Conservation (phyloP, 2,797 vertebrate species). For the Aythya fuligula region DNA sequence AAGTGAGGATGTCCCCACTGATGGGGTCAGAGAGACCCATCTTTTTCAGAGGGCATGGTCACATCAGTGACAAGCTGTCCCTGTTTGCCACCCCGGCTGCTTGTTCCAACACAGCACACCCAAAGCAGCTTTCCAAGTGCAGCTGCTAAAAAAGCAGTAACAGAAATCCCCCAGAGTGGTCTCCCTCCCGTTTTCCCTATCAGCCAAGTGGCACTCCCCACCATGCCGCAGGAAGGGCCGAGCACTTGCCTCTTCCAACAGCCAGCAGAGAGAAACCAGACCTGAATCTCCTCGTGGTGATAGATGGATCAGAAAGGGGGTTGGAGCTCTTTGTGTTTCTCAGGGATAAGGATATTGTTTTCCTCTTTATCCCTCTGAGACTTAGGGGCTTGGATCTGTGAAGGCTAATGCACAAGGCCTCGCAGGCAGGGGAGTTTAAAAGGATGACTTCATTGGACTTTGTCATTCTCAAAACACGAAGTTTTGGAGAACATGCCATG, state of each 20-base stretch:
- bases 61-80: no score
- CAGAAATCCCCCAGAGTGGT: background rate
- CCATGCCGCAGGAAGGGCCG: background rate
- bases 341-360: background rate
- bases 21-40: background rate
- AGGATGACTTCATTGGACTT: background rate
- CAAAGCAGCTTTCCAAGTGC: background rate
- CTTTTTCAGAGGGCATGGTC: fast-evolving
- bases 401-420: background rate
- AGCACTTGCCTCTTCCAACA: background rate
- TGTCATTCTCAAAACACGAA: background rate
- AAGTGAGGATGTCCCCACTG: background rate
- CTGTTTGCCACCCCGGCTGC: background rate
- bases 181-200: background rate
- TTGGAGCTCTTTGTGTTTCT: background rate
- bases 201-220: background rate
- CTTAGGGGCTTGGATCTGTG: no score
- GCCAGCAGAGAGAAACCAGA: background rate
- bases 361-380: background rate
- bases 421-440: background rate
- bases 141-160: background rate
- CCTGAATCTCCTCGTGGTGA: background rate
- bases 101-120: background rate
- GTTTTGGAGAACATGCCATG: background rate
- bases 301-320: background rate